Evolutionary conservation across 2,113 vertebrate genomes (phyloP).

Genomic region (Petroica traversi): DNA sequence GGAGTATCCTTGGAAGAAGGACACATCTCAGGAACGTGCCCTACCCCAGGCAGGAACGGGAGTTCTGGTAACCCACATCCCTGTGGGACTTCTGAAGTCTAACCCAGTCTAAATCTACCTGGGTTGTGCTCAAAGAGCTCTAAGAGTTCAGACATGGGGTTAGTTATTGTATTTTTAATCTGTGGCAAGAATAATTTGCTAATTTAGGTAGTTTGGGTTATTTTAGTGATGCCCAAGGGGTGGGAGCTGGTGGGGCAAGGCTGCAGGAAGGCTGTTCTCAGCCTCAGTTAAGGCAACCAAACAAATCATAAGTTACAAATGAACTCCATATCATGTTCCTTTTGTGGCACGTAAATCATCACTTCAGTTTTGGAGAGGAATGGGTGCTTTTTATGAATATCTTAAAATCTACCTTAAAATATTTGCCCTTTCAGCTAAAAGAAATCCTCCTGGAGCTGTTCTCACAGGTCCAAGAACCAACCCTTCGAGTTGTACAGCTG

Average conservation of each 20-base stretch:
- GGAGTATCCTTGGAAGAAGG: neutral
- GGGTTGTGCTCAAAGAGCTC: neutral
- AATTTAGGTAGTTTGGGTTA: neutral
- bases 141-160: neutral
- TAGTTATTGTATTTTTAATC: neutral
- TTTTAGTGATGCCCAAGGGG: neutral
- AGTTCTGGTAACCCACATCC: neutral
- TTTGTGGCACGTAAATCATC: neutral
- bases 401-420: neutral
- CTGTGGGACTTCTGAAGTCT: neutral
- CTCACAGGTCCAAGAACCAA: neutral
- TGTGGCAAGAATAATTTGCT: neutral
- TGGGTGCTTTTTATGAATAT: neutral
- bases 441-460: neutral
- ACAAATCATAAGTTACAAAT: neutral
- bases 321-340: neutral
- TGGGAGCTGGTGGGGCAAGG: neutral
- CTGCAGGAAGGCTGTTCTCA: neutral
- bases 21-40: accelerated
- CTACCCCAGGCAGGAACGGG: neutral
- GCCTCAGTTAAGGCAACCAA: neutral
- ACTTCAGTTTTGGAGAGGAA: neutral
- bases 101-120: neutral
- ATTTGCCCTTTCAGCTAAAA: neutral
- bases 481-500: neutral